A percentile compares a stretch with the other conserved stretches of the same genome.
Conservation (phyloP, 2,113 vertebrate genomes). For the Donacobius atricapilla region DNA sequence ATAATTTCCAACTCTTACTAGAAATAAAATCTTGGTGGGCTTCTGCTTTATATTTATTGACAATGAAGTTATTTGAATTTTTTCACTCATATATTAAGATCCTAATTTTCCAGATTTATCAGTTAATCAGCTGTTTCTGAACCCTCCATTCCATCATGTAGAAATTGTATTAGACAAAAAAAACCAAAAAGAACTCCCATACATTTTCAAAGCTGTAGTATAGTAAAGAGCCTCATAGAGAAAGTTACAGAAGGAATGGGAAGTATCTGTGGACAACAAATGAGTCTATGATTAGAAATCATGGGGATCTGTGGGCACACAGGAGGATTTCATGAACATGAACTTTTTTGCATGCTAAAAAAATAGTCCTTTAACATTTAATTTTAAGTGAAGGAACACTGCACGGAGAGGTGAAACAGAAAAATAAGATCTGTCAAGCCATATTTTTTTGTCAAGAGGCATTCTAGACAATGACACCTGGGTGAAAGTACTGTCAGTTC, state of each 20-base stretch:
- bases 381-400: background rate
- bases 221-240: background rate
- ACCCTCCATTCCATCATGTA: background rate
- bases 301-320: background rate
- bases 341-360: background rate
- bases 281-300: background rate
- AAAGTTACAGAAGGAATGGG: background rate
- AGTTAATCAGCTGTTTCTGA: slow-evolving; percentile 1
- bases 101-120: background rate
- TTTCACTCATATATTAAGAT: background rate
- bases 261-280: background rate
- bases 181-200: background rate
- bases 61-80: background rate
- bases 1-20: background rate
- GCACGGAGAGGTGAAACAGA: background rate
- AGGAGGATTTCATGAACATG: background rate
- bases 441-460: background rate
- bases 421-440: slow-evolving; percentile 2
- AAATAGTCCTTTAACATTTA: background rate
- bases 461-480: background rate
- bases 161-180: background rate
- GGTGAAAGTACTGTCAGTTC: slow-evolving; percentile 31
- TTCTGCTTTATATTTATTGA: background rate
- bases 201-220: background rate
- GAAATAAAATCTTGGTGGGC: background rate